phyloP scores from a whole-genome alignment of 2,113 vertebrate genomes.

The Psammodynastes pulverulentus region DNA sequence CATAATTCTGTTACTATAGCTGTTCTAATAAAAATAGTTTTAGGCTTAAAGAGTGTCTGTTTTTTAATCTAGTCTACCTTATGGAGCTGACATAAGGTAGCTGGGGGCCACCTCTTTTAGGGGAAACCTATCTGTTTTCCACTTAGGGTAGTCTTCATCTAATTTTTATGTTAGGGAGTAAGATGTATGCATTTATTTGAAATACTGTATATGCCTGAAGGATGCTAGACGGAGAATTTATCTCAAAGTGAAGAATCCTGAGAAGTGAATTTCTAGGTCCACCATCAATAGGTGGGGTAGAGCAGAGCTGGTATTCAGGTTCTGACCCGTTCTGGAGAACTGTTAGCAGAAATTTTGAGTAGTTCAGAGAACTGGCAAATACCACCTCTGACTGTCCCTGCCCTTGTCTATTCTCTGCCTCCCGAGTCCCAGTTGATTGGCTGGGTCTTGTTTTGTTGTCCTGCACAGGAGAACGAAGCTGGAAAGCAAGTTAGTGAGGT shows the following conservation, averaged over 20 bases:
- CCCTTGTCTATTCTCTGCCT: no score
- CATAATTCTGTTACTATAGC: not conserved
- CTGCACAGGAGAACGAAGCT: no score
- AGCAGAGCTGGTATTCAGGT: no score
- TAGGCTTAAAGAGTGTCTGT: not conserved
- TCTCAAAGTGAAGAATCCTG: not conserved
- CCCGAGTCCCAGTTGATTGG: no score
- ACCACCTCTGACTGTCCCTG: no score
- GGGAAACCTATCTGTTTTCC: not conserved
- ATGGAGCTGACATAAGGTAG: not conserved
- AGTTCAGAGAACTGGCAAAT: no score
- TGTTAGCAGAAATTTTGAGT: no score
- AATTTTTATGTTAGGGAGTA: not conserved
- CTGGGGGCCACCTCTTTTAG: not conserved
- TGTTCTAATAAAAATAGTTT: not conserved
- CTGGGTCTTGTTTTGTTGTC: no score
- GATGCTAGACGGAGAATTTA: not conserved
- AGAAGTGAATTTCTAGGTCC: not conserved
- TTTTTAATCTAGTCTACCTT: not conserved
- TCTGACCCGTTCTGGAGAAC: no score
- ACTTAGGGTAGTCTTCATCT: not conserved
- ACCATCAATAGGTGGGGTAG: not conserved
- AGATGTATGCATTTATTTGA: not conserved
- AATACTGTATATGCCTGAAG: not conserved
- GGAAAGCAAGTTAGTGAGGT: no score